These are phyloP conservation scores for Rhizomys pruinosus DNA, from an alignment of 2,113 vertebrate genomes.

Conservation along the genomic window DNA sequence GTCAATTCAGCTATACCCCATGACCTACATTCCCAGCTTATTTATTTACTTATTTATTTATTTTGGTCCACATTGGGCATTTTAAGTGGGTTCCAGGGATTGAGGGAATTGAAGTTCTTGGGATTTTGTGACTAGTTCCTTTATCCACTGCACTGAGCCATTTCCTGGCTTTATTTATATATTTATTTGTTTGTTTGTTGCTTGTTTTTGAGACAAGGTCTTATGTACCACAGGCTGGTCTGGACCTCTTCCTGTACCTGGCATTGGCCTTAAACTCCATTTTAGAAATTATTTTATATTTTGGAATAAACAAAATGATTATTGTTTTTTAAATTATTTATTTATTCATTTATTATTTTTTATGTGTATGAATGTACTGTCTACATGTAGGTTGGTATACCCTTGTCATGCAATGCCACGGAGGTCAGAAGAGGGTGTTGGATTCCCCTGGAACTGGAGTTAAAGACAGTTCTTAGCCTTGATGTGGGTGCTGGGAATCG, in stretches of 20 bases:
- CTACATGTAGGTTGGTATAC: no score
- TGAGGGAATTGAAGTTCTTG: background rate
- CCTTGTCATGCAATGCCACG: no score
- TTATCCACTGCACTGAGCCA: background rate
- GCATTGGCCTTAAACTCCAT: background rate
- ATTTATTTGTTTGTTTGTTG: background rate
- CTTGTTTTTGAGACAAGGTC: background rate
- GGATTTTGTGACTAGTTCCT: background rate
- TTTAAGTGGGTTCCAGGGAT: background rate
- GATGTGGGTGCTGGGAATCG: no score
- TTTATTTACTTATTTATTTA: no score
- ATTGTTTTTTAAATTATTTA: background rate
- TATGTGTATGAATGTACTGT: no score
- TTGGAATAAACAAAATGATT: background rate
- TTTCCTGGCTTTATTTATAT: background rate
- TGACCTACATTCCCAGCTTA: no score
- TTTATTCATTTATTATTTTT: no score
- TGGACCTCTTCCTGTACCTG: background rate
- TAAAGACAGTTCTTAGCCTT: no score
- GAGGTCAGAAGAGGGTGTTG: no score
- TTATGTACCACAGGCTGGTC: background rate
- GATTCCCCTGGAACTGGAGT: no score
- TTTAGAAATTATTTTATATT: slow-evolving; percentile 5
- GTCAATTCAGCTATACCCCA: background rate
- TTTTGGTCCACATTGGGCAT: background rate